Evolutionary conservation across 2,888 invertebrate genomes (phyloP), one percentile per base, ranked within the genome.

Genomic region (Eubasilissa splendida): DNA sequence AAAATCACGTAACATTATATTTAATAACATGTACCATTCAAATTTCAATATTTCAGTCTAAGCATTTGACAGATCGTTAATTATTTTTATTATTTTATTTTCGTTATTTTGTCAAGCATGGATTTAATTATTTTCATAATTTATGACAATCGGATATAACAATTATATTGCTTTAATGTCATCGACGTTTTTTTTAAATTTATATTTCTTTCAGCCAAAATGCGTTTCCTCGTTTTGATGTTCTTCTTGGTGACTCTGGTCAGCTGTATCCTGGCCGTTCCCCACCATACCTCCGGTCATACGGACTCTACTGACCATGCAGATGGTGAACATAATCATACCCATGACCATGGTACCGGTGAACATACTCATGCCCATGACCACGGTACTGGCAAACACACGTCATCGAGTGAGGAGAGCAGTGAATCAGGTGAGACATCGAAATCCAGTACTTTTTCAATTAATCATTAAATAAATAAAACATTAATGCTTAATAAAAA

Each of bases 231-330:
- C 33, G 22, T 53, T 14, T 42, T 65, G 50, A 66, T 56, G 11
- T 79, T 79, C 66, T 56, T 79, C 12, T 42, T 79, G 59, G 54
- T 79, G 50, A 65, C 74, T 33, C 63, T 78, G 53, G 63, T 75
- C 33, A 42, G 50, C 12, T n/a, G 73, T 14, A 53, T 66, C 52
- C 63, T 79, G 14, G 22, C 66, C 10, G 33, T 42, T 3, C 14
- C 77, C 53, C 66, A 50, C n/a, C 5, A 66, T n/a, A 4, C 11
- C 12, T 4, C 11, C 58, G 58, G 9, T 10, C 12, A n/a, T 4
- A 8, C 58, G 4, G 58, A 12, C 12, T 11, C 12, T 54, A 22
- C 22, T 22, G 22, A 4, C 4, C 31, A 33, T 11, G 31, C 42
- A 42, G 53, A 60, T 50, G 56, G 59, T 42, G 42, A 42, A 42